Conservation (phyloP, 2,888 invertebrate genomes). For the Ectemnius continuus region DNA sequence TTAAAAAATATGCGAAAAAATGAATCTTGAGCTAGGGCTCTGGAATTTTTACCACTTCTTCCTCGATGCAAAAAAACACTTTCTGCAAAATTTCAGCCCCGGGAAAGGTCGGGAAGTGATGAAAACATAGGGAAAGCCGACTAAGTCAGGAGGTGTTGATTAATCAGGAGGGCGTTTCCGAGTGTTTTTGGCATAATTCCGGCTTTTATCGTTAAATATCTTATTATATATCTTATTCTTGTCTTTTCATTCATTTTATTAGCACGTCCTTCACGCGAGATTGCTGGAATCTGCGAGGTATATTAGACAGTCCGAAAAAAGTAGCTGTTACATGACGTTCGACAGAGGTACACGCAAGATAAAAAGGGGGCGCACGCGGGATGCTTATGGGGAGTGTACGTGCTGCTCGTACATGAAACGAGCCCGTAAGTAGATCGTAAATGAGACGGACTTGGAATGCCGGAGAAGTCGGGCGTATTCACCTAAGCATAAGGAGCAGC, state of each 20-base stretch:
- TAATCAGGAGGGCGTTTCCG: too few relatives aligned
- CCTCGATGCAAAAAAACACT: too few relatives aligned
- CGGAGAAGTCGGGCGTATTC: slow-evolving; percentile 46
- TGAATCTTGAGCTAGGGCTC: too few relatives aligned
- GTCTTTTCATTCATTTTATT: background rate
- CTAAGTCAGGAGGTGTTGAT: too few relatives aligned
- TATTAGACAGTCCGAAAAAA: slow-evolving; percentile 16
- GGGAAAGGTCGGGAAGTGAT: too few relatives aligned
- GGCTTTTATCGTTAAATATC: too few relatives aligned
- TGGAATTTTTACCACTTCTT: too few relatives aligned
- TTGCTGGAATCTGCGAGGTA: background rate
- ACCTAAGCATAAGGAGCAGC: slow-evolving; percentile 12
- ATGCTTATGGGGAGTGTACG: slow-evolving; percentile 37
- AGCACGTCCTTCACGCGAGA: slow-evolving; percentile 2
- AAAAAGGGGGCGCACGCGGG: slow-evolving; percentile 36
- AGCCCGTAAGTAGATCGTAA: slow-evolving; percentile 58
- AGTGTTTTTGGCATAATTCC: too few relatives aligned
- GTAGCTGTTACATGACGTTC: slow-evolving; percentile 35
- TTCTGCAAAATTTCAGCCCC: too few relatives aligned
- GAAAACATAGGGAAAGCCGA: too few relatives aligned
- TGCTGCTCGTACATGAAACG: slow-evolving; percentile 55
- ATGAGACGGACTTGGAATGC: slow-evolving; percentile 56
- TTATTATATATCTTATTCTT: too few relatives aligned
- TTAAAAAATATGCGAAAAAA: too few relatives aligned
- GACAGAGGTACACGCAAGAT: slow-evolving; percentile 7